Base-by-base conservation (phyloP, 1,140 invertebrate genomes). In the Babylonia areolata region DNA sequence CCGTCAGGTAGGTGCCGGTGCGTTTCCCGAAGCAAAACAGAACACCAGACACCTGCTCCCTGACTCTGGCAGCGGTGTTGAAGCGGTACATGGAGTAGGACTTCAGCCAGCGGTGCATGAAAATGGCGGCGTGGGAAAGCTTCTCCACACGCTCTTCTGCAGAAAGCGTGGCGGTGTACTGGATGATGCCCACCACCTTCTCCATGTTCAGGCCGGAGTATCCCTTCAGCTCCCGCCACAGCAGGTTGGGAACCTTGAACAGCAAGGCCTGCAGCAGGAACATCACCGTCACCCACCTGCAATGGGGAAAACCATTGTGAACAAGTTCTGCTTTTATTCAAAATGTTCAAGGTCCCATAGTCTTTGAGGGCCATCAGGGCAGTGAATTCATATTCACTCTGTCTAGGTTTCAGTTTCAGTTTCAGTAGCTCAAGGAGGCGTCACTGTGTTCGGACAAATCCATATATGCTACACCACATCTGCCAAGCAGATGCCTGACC, bases 211-310 rank as follows among this genome's bases (percentile, higher is more conserved):
- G 85, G 78, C 92, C 92, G 23, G 91, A 93, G 69, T 92, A 92
- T 75, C 88, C 88, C 46, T 90, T 91, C 35, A 93, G 85, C 78
- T 90, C 90, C 39, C 90, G 88, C 93, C 93, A 95, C 12, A 94
- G 42, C 69, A 93, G 86, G 69, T 91, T 90, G 15, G 94, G 94
- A 37, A 95, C 87, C 39, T 94, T 90, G 89, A 94, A 95, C 69
- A 94, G 90, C 35, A 93, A 88, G 5, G 94, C 94, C 89, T 94
- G 93, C 20, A 95, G 86, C 2, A 95, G 87, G n/a, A 95, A 89
- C 75, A 95, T 92, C 51, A 95, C 93, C 1, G 94, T 94, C 31
- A 95, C 95, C 95, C 95, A 95, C 90, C 95, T 95, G 90, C 6
- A 82, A 69, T n/a, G 3, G 71, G 37, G 11, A 3, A 51, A 51